Percentiles rank a stretch among this genome's conserved stretches.
phyloP scores from a whole-genome alignment of 30 jellyfish, hydroid and myxozoan species.

The Cassiopea xamachana region DNA sequence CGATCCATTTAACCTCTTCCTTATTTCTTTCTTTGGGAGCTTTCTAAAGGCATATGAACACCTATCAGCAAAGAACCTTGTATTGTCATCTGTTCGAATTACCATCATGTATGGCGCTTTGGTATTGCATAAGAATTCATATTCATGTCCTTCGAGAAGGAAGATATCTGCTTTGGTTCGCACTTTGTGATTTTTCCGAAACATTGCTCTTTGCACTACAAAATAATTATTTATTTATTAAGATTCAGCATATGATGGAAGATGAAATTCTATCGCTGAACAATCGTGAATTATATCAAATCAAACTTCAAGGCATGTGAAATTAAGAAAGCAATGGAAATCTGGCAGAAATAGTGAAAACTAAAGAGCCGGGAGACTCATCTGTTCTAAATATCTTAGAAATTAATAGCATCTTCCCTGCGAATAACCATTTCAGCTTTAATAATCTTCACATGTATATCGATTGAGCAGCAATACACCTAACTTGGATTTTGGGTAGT shows the following conservation, averaged over 20 bases:
- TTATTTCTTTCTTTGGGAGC: conserved; percentile 30
- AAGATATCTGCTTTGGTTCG: conserved; percentile 61
- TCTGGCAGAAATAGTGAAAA: too few species aligned
- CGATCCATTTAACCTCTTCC: conserved; percentile 13
- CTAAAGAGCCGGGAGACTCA: too few species aligned
- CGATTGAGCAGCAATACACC: too few species aligned
- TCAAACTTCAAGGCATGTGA: too few species aligned
- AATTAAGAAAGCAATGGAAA: too few species aligned
- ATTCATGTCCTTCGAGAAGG: conserved; percentile 62
- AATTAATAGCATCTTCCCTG: too few species aligned
- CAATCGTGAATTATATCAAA: too few species aligned
- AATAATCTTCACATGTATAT: too few species aligned
- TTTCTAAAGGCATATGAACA: conserved; percentile 45
- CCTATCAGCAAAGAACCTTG: conserved; percentile 70
- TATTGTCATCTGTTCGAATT: conserved; percentile 62
- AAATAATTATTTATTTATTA: not conserved
- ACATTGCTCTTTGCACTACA: conserved; percentile 63
- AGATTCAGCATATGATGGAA: not conserved
- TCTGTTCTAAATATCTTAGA: too few species aligned
- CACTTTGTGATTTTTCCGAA: conserved; percentile 49
- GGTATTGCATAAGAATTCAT: conserved; percentile 50
- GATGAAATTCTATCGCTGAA: too few species aligned
- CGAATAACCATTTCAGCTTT: too few species aligned
- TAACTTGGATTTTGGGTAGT: too few species aligned
- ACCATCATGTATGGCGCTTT: conserved; percentile 34